Base-by-base conservation (phyloP, 37 sponge, comb jelly and placozoan genomes). In the Spongilla lacustris region DNA sequence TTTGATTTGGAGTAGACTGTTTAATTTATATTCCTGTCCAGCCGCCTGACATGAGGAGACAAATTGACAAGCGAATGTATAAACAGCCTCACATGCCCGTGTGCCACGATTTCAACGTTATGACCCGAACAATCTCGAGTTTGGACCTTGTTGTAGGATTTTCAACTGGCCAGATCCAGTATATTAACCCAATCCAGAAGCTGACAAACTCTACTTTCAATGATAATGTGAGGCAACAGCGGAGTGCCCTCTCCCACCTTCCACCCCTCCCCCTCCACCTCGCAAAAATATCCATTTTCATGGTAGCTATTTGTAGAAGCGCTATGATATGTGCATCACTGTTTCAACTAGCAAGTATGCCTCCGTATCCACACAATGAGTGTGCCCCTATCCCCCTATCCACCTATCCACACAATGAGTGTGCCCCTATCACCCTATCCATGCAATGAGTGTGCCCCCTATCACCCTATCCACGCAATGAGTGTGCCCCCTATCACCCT, bases 111-210 rank as follows among this genome's bases (percentile, higher is more conserved):
- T 80, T 96, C 79, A 96, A 96, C 78, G 80, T 77, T 30, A 81
- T 91, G 50, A 91, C 95, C 12, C 38, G 89, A 23, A 68, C 75
- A 21, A 37, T 37, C 11, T 36, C 83, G 21, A 73, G 76, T 27
- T 81, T 96, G 27, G 89, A 95, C 38, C 73, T 96, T 3, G 67
- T 94, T 25, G 71, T 96, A 25, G 96, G 96, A 0, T 96, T 94
- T 50, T 79, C 84, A 4, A 88, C 87, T 49, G 96, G 96, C 9
- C 84, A 84, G 21, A 26, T 96, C 23, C 92, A 87, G 31, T 80
- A 76, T 50, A 69, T 94, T 48, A 88, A 94, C 67, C 94, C 94
- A 23, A 71, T 96, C 23, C 89, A 86, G 25, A 73, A 67, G 50
- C 73, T 78, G 68, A 68, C 81, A 23, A 21, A 89, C 6, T 34